A percentile compares a stretch with the other conserved stretches of the same genome.
These are phyloP conservation scores for Apodemus speciosus DNA, from an alignment of 2,113 vertebrate species.

Conservation along the genomic window DNA sequence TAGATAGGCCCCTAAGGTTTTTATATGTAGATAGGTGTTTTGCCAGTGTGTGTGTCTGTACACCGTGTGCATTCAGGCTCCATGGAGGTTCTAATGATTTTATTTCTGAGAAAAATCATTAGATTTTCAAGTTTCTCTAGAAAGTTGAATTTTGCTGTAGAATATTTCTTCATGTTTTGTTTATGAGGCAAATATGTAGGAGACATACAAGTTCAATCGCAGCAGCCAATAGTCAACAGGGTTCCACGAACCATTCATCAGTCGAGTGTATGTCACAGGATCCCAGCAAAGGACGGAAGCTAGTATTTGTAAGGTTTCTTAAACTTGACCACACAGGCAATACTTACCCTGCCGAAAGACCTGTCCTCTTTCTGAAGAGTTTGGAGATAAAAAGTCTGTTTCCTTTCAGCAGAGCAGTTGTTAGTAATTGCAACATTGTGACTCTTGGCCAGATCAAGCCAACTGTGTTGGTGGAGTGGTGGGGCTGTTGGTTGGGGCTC, in stretches of 20 bases:
- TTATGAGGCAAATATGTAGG: not conserved
- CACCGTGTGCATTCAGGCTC: too few relatives aligned
- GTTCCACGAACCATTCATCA: not conserved
- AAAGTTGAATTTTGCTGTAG: not conserved
- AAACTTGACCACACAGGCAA: not conserved
- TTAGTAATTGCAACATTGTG: not conserved
- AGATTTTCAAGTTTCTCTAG: not conserved
- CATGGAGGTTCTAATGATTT: not conserved
- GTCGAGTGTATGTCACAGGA: not conserved
- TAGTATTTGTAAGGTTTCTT: not conserved
- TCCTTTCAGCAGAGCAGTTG: not conserved
- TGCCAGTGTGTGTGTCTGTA: too few relatives aligned
- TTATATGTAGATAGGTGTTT: not conserved
- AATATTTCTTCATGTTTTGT: not conserved
- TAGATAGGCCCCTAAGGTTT: not conserved
- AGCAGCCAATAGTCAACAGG: not conserved
- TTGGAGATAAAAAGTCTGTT: conserved; percentile 5
- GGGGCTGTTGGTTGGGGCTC: not conserved
- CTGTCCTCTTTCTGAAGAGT: not conserved
- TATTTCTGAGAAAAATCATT: not conserved
- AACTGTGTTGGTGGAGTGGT: not conserved
- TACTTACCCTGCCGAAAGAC: not conserved
- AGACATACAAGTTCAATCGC: not conserved
- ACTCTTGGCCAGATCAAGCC: not conserved
- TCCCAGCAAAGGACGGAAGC: not conserved